Evolutionary conservation across 2,888 invertebrate genomes (phyloP).

Genomic region (Timema cristinae): DNA sequence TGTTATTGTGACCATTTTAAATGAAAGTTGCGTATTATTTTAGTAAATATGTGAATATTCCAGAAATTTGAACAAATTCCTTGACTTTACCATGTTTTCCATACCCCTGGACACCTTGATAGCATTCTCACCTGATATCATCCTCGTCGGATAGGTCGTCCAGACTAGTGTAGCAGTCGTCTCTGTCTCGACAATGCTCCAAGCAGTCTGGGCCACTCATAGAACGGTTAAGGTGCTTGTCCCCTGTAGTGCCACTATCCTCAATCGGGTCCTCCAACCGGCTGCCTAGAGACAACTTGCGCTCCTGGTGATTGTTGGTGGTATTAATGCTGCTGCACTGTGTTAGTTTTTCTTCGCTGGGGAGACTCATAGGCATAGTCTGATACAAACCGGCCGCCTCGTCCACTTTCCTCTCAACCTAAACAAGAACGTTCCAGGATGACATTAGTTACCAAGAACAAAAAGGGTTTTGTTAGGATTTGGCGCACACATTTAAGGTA

Average conservation of each 20-base stretch:
- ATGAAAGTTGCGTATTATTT: too few relatives aligned
- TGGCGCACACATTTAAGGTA: background rate
- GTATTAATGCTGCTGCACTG: slow-evolving; percentile 37
- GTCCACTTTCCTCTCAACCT: slow-evolving; percentile 60
- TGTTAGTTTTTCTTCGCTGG: slow-evolving; percentile 8
- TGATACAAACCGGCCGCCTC: slow-evolving; percentile 63
- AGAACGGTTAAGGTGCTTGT: slow-evolving; percentile 48
- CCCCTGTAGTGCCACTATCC: slow-evolving; percentile 6
- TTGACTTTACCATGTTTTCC: too few relatives aligned
- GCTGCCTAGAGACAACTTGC: slow-evolving; percentile 33
- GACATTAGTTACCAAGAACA: too few relatives aligned
- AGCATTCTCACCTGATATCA: too few relatives aligned
- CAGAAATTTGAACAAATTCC: too few relatives aligned
- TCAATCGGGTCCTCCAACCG: slow-evolving; percentile 42
- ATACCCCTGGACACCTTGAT: too few relatives aligned
- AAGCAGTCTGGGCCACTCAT: slow-evolving; percentile 57
- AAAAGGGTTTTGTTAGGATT: background rate
- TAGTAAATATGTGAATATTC: too few relatives aligned
- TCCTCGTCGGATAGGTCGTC: background rate
- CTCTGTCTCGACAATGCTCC: slow-evolving; percentile 39
- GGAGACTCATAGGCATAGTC: slow-evolving; percentile 63
- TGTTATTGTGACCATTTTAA: too few relatives aligned
- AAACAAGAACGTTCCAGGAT: background rate
- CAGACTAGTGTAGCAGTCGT: slow-evolving; percentile 8
- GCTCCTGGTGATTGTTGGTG: slow-evolving; percentile 31